Conservation (phyloP, 2,113 vertebrate genomes). For the Rhombomys opimus region DNA sequence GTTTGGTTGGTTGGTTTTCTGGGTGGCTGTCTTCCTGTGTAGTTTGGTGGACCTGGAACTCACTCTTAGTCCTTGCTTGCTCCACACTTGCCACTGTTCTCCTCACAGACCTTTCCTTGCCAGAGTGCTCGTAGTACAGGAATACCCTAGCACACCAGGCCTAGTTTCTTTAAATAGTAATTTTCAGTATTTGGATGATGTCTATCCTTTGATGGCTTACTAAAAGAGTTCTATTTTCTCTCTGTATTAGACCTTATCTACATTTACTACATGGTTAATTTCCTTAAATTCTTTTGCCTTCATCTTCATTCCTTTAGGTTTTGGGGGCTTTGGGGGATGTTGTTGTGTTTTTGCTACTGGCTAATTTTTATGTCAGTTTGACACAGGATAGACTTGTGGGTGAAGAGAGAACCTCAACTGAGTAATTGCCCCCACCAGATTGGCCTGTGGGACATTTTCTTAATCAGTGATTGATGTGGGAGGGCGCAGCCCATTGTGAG, state of each 20-base stretch:
- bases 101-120: not conserved
- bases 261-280: not conserved
- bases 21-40: not conserved
- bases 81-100: not conserved
- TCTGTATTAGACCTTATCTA: constrained; percentile 28
- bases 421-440: too few relatives aligned
- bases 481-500: not conserved
- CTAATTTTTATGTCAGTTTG: not conserved
- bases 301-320: not conserved
- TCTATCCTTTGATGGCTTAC: not conserved
- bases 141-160: too few relatives aligned
- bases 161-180: not conserved
- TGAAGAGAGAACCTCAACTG: not conserved
- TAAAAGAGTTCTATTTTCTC: not conserved
- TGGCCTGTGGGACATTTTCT: not conserved
- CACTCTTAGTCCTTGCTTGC: not conserved
- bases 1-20: not conserved
- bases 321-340: not conserved
- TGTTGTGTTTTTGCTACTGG: not conserved
- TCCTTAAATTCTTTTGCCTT: not conserved
- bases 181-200: not conserved
- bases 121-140: not conserved
- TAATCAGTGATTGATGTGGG: not conserved
- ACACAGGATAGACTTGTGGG: not conserved
- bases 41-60: not conserved